Evolutionary conservation across 2,888 invertebrate species (phyloP).

Genomic region (Helleia helle): DNA sequence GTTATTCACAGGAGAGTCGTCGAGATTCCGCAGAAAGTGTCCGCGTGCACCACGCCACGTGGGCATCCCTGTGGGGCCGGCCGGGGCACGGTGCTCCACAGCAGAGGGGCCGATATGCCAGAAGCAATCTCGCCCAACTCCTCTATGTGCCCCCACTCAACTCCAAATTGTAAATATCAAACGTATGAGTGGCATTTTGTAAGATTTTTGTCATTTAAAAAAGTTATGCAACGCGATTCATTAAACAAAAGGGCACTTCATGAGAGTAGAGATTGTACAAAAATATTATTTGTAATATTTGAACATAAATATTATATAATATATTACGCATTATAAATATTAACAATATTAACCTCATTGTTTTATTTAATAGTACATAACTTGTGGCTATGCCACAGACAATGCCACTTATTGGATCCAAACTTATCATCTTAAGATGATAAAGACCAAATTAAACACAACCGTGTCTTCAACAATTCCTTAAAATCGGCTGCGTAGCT

Average conservation of each 20-base stretch:
- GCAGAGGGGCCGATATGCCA: constrained; percentile 61
- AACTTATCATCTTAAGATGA: too few species aligned
- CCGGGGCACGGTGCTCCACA: constrained; percentile 79
- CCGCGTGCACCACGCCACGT: constrained; percentile 81
- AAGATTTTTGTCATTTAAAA: constrained; percentile 6
- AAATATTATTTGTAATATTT: neutral
- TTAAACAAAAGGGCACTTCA: neutral
- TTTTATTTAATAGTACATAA: too few species aligned
- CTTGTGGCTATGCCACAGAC: too few species aligned
- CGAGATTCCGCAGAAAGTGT: constrained; percentile 78
- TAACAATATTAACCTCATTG: too few species aligned
- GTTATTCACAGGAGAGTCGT: constrained; percentile 65
- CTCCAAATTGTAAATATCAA: constrained; percentile 13
- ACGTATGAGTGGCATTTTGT: neutral
- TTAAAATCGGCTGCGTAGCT: too few species aligned
- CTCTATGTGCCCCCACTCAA: constrained; percentile 44
- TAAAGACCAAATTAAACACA: too few species aligned
- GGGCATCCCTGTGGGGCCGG: constrained; percentile 85
- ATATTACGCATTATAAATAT: neutral
- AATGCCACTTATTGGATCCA: too few species aligned
- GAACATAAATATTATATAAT: neutral
- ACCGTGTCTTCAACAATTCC: too few species aligned
- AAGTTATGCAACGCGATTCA: neutral
- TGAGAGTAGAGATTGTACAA: neutral
- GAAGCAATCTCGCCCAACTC: constrained; percentile 53